Percentiles rank a stretch among this genome's conserved stretches.
Evolutionary conservation across 2,113 vertebrate genomes (phyloP).

Genomic region (Bubo blakistoni): DNA sequence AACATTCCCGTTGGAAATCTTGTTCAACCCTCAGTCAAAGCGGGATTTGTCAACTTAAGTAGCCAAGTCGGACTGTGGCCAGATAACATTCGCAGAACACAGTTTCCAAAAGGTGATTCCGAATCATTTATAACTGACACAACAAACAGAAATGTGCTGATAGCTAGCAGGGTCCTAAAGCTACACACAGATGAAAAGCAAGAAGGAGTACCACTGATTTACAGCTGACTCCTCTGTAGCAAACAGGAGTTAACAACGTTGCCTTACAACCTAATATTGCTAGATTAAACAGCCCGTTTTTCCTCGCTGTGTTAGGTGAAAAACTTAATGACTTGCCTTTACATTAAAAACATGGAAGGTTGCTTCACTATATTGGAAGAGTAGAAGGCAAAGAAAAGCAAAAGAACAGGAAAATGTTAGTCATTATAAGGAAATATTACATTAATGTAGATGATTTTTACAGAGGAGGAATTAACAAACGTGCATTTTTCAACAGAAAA

Average conservation of each 20-base stretch:
- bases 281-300: background rate
- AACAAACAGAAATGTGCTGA: background rate
- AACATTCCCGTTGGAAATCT: background rate
- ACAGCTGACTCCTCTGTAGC: background rate
- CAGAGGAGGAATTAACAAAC: background rate
- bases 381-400: background rate
- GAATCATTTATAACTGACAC: background rate
- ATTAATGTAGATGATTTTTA: background rate
- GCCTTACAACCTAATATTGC: background rate
- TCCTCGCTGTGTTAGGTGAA: background rate
- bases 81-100: background rate
- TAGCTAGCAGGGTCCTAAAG: background rate
- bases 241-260: background rate
- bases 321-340: conserved; percentile 19
- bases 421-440: background rate
- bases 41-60: background rate
- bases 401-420: background rate
- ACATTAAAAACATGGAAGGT: background rate
- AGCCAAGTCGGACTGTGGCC: background rate
- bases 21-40: background rate
- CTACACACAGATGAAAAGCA: background rate
- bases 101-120: background rate
- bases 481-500: background rate
- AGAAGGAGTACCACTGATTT: background rate
- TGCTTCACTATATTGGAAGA: background rate